Evolutionary conservation across 2,113 vertebrate species (phyloP).

Genomic region (Oryctolagus cuniculus): DNA sequence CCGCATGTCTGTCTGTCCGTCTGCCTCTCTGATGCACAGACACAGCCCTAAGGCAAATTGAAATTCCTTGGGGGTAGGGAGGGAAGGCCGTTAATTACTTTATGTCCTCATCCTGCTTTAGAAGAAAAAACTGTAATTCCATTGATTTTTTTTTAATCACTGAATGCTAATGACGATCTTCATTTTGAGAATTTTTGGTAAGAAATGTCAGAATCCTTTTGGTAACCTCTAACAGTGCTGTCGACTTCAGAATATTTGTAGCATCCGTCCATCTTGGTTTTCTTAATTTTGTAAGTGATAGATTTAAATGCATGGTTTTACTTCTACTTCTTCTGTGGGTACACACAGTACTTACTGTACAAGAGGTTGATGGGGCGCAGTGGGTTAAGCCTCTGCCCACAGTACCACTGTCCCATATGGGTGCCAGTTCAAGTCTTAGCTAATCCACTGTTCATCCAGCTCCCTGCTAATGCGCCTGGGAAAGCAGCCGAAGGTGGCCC

Average conservation of each 20-base stretch:
- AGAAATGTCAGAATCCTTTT: background rate
- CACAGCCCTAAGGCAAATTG: background rate
- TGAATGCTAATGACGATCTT: conserved; percentile 27
- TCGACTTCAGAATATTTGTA: conserved; percentile 6
- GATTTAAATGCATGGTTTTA: background rate
- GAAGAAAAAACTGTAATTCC: conserved; percentile 4
- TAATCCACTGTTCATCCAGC: no score
- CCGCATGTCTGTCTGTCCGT: background rate
- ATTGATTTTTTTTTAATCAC: background rate
- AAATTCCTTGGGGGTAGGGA: background rate
- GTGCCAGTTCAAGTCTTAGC: no score
- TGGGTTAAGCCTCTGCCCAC: no score
- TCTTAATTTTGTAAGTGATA: conserved; percentile 41
- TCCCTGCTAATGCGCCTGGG: no score
- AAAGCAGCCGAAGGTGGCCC: no score
- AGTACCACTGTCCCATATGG: no score
- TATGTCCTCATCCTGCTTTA: background rate
- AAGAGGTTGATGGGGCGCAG: background rate
- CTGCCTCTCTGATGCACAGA: no score
- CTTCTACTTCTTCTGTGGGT: background rate
- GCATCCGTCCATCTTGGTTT: background rate
- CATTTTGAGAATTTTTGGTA: conserved; percentile 21
- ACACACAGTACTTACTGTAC: background rate
- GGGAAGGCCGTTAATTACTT: background rate
- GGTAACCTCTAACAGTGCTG: background rate